Base-by-base conservation (phyloP, 2,113 vertebrate genomes). In the Colossoma macropomum region DNA sequence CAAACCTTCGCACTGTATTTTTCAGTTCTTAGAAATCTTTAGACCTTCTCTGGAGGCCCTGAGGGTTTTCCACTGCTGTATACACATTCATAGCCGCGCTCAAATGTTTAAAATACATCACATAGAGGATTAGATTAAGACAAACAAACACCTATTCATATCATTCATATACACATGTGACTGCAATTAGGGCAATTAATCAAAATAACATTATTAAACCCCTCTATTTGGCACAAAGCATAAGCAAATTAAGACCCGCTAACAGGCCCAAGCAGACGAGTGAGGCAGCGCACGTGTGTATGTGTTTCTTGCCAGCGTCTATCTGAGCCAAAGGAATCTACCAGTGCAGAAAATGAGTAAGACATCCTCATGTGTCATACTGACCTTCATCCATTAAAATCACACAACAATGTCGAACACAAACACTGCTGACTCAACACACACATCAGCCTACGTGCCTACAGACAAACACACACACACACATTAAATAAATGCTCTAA, bases 401-500 rank as follows among this genome's bases (percentile, higher is more conserved):
- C 28, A 68, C 28, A 34, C 65, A 68, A 30, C 34, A 19, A 27
- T 3, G 12, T 11, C 15, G 54, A 59, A 66, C 59, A 34, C 30
- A n/a, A n/a, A 68, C 45, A 34, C 41, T n/a, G 34, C 34, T 4
- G 3, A 38, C 34, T 4, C 34, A 38, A 60, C 48, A 48, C 21
- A 45, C 8, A 28, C 38, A 52, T 5, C 25, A 13, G 45, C 16
- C 45, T 13, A 17, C 77, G 21, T 8, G 54, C 38, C 56, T 45
- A 56, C 34, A 68, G 9, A 56, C 45, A 45, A 45, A 69, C 27
- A 76, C 70, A 32, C 72, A 75, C 69, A 74, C n/a, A 45, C 10
- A 9, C 90, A 73, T 23, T 70, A 81, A 38, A 77, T 56, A 62
- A n/a, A 62, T 11, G 3, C 25, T 27, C 52, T 70, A 16, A 77